These are phyloP conservation scores for Synanthedon vespiformis DNA, from an alignment of 2,888 invertebrate genomes.

Conservation along the genomic window DNA sequence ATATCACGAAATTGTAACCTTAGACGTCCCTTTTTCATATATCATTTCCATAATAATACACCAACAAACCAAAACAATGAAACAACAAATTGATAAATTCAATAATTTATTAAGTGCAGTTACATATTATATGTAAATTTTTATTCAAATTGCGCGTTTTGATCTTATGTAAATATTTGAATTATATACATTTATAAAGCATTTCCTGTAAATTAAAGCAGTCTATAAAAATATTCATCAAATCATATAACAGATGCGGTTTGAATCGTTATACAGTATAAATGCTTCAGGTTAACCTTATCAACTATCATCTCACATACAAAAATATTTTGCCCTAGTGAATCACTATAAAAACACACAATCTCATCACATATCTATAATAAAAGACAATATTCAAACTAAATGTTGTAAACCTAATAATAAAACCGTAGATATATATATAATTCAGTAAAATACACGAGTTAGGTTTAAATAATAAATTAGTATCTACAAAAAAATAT, in stretches of 20 bases:
- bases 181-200: conserved; percentile 58
- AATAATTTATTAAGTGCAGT: conserved; percentile 66
- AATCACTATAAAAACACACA: conserved; percentile 51
- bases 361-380: conserved; percentile 16
- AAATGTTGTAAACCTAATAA: conserved; percentile 1
- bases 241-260: conserved; percentile 6
- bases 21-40: too few species aligned
- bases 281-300: conserved; percentile 53
- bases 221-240: conserved; percentile 36
- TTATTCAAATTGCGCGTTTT: conserved; percentile 52
- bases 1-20: too few species aligned
- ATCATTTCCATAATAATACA: too few species aligned
- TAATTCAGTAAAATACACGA: not conserved
- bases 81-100: conserved; percentile 29
- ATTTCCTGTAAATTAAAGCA: conserved; percentile 58
- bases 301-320: conserved; percentile 48
- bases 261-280: conserved; percentile 25
- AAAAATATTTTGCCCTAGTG: conserved; percentile 63
- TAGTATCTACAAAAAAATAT: not conserved
- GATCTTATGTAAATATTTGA: conserved; percentile 46
- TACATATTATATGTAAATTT: conserved; percentile 45
- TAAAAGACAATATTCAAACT: conserved; percentile 9
- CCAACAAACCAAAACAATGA: conserved; percentile 15
- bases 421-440: not conserved
- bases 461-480: not conserved